phyloP scores from a whole-genome alignment of 2,113 vertebrate genomes.

The Centrocercus urophasianus region DNA sequence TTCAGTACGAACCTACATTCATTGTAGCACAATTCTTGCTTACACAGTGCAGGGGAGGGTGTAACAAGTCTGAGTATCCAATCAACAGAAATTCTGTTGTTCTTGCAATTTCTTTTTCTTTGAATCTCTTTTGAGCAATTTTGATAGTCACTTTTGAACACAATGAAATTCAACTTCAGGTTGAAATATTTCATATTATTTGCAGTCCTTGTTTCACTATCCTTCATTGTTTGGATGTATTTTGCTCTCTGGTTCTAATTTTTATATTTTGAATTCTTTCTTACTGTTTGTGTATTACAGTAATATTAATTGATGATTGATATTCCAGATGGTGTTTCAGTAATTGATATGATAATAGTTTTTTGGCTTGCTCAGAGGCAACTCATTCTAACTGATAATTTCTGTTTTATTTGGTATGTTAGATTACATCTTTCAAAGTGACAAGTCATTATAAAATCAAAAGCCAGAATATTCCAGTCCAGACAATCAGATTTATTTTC shows the following conservation, averaged over 20 bases:
- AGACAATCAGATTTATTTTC: background rate
- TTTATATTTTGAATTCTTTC: background rate
- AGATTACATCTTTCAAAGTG: background rate
- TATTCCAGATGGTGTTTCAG: background rate
- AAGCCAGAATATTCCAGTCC: background rate
- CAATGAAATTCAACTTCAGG: background rate
- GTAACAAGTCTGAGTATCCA: background rate
- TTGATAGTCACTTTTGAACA: background rate
- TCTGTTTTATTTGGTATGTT: background rate
- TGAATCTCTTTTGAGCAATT: background rate
- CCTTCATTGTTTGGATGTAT: background rate
- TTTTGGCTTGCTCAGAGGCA: background rate
- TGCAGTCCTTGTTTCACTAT: background rate
- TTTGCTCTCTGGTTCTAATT: background rate
- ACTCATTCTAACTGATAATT: background rate
- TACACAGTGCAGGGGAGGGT: background rate
- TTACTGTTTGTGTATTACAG: background rate
- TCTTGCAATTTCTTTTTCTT: fast-evolving
- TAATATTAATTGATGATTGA: background rate
- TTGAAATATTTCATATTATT: background rate
- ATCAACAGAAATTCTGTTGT: background rate
- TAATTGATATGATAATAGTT: background rate
- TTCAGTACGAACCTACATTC: background rate
- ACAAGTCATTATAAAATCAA: background rate
- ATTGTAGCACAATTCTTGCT: background rate